A percentile compares a stretch with the other conserved stretches of the same genome.
Evolutionary conservation across 2,797 vertebrate genomes (phyloP).

Genomic region (Mus minutoides): DNA sequence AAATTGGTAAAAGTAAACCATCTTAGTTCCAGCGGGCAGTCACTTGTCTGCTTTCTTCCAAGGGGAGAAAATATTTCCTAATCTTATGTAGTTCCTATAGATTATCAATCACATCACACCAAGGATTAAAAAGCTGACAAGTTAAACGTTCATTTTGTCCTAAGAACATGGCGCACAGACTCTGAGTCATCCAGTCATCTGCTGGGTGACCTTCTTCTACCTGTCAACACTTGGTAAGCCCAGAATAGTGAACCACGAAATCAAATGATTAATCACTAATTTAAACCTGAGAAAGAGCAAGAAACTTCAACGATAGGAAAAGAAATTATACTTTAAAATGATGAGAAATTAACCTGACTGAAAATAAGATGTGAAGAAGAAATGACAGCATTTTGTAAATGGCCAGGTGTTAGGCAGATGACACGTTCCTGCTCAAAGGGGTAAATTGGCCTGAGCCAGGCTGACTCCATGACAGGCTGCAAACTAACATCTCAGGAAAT

Average conservation of each 20-base stretch:
- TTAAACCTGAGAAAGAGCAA: constrained; percentile 14
- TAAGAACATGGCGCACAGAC: background rate
- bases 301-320: background rate
- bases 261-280: background rate
- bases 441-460: background rate
- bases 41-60: background rate
- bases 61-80: background rate
- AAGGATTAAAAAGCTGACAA: background rate
- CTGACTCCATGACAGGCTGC: background rate
- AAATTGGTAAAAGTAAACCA: background rate
- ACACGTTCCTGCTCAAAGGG: background rate
- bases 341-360: background rate
- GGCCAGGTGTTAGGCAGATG: background rate
- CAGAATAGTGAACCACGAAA: background rate
- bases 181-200: background rate
- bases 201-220: background rate
- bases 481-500: background rate
- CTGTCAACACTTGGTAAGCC: constrained; percentile 7
- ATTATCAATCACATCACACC: background rate
- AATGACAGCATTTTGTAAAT: constrained; percentile 3
- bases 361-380: constrained; percentile 41
- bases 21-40: background rate
- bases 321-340: background rate
- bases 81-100: background rate
- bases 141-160: background rate